phyloP scores from a whole-genome alignment of 2,888 invertebrate species.

The Aplocera efformata region DNA sequence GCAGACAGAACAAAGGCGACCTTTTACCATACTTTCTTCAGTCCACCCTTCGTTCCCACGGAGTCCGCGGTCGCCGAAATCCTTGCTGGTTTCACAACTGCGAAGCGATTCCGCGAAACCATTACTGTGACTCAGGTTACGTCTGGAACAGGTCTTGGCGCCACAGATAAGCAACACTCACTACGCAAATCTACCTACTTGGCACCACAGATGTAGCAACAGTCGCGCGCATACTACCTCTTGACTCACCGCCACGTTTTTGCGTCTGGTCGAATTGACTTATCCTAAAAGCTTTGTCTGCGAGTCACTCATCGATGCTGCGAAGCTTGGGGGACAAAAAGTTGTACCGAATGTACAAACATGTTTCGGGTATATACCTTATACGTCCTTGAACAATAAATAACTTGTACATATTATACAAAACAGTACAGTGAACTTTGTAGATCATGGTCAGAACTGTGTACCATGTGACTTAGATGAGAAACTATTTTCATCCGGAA shows the following conservation, averaged over 20 bases:
- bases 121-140: slow-evolving; percentile 56
- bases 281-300: slow-evolving; percentile 15
- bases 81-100: slow-evolving; percentile 55
- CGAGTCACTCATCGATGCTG: slow-evolving; percentile 1
- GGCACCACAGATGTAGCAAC: slow-evolving; percentile 3
- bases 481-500: too few species aligned
- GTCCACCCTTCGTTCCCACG: slow-evolving; percentile 41
- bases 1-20: slow-evolving; percentile 22
- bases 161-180: slow-evolving; percentile 4
- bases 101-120: slow-evolving; percentile 53
- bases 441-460: too few species aligned
- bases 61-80: slow-evolving; percentile 24
- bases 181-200: neutral
- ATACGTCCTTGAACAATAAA: too few species aligned
- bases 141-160: slow-evolving; percentile 58
- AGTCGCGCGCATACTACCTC: slow-evolving; percentile 16
- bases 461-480: too few species aligned
- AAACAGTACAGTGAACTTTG: too few species aligned
- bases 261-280: slow-evolving; percentile 29
- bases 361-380: too few species aligned
- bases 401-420: too few species aligned
- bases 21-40: slow-evolving; percentile 31
- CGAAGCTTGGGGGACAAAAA: neutral
- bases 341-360: neutral
- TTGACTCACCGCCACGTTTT: slow-evolving; percentile 36